Evolutionary conservation across 92 coral and sea anemone genomes (phyloP).

Genomic region (Montipora capitata): DNA sequence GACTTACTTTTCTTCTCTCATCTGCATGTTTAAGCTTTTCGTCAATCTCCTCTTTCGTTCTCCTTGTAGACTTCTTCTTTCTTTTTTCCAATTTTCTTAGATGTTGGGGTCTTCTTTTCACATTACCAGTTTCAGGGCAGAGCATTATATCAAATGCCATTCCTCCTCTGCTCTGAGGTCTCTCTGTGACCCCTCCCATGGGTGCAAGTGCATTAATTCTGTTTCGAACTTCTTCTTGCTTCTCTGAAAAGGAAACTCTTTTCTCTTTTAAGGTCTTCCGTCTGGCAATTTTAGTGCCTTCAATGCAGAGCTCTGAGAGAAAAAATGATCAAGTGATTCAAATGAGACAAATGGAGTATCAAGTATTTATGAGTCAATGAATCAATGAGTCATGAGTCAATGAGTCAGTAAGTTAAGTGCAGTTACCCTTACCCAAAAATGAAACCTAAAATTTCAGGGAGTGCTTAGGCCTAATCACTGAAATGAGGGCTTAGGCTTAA

Average conservation of each 20-base stretch:
- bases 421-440: too few species aligned
- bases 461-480: too few species aligned
- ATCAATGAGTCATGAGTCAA: too few species aligned
- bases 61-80: constrained; percentile 75
- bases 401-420: too few species aligned
- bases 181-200: constrained; percentile 77
- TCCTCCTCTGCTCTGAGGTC: constrained; percentile 96
- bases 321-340: not conserved
- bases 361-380: too few species aligned
- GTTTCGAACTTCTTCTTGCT: constrained; percentile 78
- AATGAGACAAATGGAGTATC: too few species aligned
- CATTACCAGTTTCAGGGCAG: constrained; percentile 96
- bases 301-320: constrained; percentile 79
- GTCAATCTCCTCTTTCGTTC: constrained; percentile 92
- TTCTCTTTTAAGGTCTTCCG: constrained; percentile 87
- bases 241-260: constrained; percentile 80
- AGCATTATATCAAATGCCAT: constrained; percentile 89
- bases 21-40: constrained; percentile 86
- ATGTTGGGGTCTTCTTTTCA: constrained; percentile 88
- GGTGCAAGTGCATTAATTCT: constrained; percentile 79
- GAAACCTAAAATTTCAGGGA: too few species aligned
- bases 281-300: constrained; percentile 81
- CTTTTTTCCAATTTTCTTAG: constrained; percentile 85
- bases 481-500: too few species aligned
- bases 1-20: constrained; percentile 83